Percentiles rank a stretch among this genome's conserved stretches.
Conservation (phyloP, 2,888 invertebrate genomes). For the Ophion ellenae region DNA sequence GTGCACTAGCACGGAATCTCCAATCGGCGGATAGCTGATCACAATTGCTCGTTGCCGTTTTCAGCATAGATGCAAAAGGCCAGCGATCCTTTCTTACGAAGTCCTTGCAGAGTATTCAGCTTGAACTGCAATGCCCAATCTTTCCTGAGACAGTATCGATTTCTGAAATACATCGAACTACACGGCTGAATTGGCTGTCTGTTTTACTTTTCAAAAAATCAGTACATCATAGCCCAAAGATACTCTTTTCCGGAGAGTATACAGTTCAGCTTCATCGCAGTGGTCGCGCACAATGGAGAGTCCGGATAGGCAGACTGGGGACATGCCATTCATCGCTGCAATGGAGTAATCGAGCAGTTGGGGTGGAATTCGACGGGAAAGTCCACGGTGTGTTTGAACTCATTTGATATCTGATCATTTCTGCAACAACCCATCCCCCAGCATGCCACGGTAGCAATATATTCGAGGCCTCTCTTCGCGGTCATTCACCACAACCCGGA, state of each 20-base stretch:
- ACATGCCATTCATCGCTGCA: conserved; percentile 59
- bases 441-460: conserved; percentile 17
- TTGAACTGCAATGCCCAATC: conserved; percentile 58
- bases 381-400: conserved; percentile 53
- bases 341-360: conserved; percentile 66
- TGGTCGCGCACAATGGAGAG: conserved; percentile 7
- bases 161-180: conserved; percentile 47
- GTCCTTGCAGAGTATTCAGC: conserved; percentile 11
- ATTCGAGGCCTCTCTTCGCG: conserved; percentile 34
- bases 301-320: conserved; percentile 17
- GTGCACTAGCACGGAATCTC: conserved; percentile 52
- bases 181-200: not conserved
- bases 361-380: conserved; percentile 59
- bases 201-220: conserved; percentile 19
- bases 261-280: not conserved
- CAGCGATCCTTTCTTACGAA: not conserved
- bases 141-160: conserved; percentile 51
- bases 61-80: not conserved
- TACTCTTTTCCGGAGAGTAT: conserved; percentile 4
- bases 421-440: conserved; percentile 25
- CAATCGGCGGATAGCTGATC: conserved; percentile 28
- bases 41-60: not conserved
- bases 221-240: not conserved
- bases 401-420: conserved; percentile 59
- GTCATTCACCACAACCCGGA: conserved; percentile 39